Evolutionary conservation across 2,888 invertebrate species (phyloP).

Genomic region (Rhimphoctona megacephalus): DNA sequence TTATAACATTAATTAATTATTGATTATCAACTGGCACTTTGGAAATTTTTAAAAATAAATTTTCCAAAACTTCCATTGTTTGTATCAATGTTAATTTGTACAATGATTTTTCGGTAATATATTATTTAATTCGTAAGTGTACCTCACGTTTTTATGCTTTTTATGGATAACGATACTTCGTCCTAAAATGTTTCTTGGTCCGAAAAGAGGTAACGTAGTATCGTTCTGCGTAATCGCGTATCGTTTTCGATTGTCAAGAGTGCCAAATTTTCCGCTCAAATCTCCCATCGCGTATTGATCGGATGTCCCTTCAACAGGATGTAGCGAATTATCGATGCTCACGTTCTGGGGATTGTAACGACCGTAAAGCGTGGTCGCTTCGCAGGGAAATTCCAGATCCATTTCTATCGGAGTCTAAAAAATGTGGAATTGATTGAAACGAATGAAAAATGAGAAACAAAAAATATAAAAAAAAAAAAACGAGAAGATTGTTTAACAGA

Average conservation of each 20-base stretch:
- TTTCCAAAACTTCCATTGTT: too few relatives aligned
- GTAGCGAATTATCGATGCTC: slow-evolving; percentile 88
- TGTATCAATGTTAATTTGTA: background rate
- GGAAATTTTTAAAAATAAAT: background rate
- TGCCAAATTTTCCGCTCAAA: slow-evolving; percentile 94
- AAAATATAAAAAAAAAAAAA: background rate
- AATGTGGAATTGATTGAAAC: background rate
- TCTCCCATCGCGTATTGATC: slow-evolving; percentile 96
- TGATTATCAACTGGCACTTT: background rate
- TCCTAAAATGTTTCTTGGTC: slow-evolving; percentile 92
- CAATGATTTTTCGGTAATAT: background rate
- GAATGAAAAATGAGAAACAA: background rate
- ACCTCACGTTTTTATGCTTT: slow-evolving; percentile 86
- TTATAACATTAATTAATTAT: background rate
- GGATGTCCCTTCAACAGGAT: slow-evolving; percentile 89
- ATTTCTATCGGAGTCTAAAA: slow-evolving; percentile 92
- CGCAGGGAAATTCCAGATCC: slow-evolving; percentile 95
- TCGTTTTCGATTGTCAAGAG: slow-evolving; percentile 88
- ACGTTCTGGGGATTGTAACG: slow-evolving; percentile 94
- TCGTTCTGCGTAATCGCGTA: slow-evolving; percentile 90
- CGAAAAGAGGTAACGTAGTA: slow-evolving; percentile 92
- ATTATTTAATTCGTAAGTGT: background rate
- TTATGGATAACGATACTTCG: slow-evolving; percentile 94
- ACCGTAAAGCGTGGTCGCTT: slow-evolving; percentile 92
- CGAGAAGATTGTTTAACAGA: background rate